Evolutionary conservation across 2,113 vertebrate species (phyloP).

Genomic region (Vidua macroura): DNA sequence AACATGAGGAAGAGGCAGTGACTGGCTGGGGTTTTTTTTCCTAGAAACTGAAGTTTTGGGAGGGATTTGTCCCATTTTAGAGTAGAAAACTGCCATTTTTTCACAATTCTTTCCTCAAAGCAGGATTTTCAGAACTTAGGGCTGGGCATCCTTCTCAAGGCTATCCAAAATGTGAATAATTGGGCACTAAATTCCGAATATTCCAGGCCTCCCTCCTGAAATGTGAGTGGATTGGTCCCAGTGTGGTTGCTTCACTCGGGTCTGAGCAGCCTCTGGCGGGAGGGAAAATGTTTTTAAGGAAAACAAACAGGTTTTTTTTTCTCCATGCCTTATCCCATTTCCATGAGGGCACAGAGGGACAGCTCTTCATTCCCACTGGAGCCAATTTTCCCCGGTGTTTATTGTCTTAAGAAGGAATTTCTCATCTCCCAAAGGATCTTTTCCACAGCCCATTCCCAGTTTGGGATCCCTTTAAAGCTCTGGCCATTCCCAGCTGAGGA

Average conservation of each 20-base stretch:
- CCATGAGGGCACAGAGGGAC: not conserved
- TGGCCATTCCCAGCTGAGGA: constrained; percentile 70
- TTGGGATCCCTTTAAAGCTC: not conserved
- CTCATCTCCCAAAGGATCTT: constrained; percentile 24
- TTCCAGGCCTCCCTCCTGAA: not conserved
- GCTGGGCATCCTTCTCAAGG: not conserved
- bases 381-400: constrained; percentile 70
- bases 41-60: not conserved
- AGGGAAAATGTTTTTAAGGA: not conserved
- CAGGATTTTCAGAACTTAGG: not conserved
- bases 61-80: not conserved
- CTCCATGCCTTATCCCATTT: not conserved
- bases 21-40: not conserved
- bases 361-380: not conserved
- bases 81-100: not conserved
- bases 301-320: not conserved
- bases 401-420: constrained; percentile 74
- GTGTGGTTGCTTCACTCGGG: not conserved
- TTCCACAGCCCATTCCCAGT: not conserved
- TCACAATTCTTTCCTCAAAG: not conserved
- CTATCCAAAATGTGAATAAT: not conserved
- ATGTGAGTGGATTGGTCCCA: not conserved
- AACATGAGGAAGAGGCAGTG: not conserved
- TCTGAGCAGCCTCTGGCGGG: not conserved
- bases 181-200: not conserved